These are phyloP conservation scores for Porites evermanni DNA, from an alignment of 92 coral and sea anemone genomes.

Conservation along the genomic window DNA sequence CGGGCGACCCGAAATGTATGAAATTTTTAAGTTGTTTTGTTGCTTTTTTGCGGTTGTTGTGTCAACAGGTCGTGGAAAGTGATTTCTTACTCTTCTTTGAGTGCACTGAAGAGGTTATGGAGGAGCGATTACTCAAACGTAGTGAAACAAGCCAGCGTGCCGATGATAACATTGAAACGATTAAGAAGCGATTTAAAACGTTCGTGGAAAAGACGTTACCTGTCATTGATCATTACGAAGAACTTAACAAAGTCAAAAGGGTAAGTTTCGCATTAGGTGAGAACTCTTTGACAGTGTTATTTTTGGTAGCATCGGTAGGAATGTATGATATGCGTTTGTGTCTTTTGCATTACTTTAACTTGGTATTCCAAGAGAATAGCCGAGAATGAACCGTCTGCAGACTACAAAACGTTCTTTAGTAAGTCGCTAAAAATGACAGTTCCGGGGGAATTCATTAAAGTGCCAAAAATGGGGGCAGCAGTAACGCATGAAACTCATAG, in stretches of 20 bases:
- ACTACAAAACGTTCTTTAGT: too few relatives aligned
- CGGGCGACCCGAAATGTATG: too few relatives aligned
- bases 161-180: conserved; percentile 93
- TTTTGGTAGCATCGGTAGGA: too few relatives aligned
- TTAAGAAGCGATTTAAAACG: conserved; percentile 91
- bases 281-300: too few relatives aligned
- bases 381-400: too few relatives aligned
- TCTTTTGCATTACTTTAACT: too few relatives aligned
- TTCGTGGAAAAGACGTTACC: conserved; percentile 91
- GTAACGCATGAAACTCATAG: too few relatives aligned
- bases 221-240: conserved; percentile 87
- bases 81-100: conserved; percentile 91
- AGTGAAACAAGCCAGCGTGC: conserved; percentile 91
- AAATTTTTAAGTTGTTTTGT: neutral
- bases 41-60: neutral
- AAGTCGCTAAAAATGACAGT: too few relatives aligned
- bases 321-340: too few relatives aligned
- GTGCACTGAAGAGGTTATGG: conserved; percentile 93
- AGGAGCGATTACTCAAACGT: conserved; percentile 85
- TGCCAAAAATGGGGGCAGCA: too few relatives aligned
- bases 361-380: too few relatives aligned
- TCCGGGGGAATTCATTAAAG: too few relatives aligned
- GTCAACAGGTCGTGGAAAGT: conserved; percentile 82
- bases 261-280: conserved; percentile 39
- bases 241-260: conserved; percentile 79